Conservation (phyloP, 2,113 vertebrate species). For the Dolichallabes microphthalmus region DNA sequence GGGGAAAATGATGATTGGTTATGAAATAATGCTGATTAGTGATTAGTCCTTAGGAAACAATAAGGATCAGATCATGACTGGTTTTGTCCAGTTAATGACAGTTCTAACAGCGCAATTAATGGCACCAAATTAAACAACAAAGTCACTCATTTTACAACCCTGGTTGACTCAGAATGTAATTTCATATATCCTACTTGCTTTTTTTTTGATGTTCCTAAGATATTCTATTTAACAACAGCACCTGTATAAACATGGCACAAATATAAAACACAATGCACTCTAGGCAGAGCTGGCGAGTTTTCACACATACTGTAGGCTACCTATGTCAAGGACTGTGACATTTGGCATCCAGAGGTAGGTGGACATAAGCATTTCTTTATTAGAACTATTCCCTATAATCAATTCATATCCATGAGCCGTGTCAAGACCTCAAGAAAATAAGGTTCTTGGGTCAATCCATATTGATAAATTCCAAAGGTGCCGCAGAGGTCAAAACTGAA, state of each 20-base stretch:
- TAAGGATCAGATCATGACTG: neutral
- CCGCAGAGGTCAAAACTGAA: neutral
- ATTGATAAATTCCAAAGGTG: neutral
- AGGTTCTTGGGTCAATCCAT: neutral
- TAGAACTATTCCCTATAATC: neutral
- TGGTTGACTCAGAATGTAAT: neutral
- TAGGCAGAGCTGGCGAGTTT: neutral
- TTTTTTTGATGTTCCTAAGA: neutral
- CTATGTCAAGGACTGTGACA: neutral
- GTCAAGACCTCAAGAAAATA: neutral
- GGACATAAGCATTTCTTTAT: neutral
- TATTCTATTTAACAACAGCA: neutral
- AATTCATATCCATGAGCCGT: neutral
- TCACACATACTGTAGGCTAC: neutral
- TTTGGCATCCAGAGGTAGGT: neutral
- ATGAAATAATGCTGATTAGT: neutral
- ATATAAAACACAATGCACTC: neutral
- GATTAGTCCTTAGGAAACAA: neutral
- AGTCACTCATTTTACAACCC: neutral
- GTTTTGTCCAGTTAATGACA: neutral
- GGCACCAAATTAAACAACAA: neutral
- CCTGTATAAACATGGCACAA: neutral
- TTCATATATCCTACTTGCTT: neutral
- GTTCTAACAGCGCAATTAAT: neutral
- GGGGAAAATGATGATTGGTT: neutral